These are phyloP conservation scores for Avahi laniger DNA, from an alignment of 2,797 vertebrate genomes.

Conservation along the genomic window DNA sequence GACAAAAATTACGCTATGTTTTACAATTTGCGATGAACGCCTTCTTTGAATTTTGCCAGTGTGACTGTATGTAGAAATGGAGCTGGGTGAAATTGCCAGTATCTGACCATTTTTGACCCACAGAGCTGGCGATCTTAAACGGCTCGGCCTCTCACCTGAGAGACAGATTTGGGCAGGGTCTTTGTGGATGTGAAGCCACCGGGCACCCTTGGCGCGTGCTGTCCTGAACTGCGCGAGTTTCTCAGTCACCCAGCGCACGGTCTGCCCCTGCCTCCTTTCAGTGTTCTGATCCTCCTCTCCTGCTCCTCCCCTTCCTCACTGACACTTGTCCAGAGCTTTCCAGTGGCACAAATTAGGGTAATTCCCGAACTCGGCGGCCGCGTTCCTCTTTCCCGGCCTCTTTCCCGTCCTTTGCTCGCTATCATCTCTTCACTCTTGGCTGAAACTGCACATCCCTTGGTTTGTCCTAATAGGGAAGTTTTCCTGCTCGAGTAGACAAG, in stretches of 20 bases:
- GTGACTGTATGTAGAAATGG: fast-evolving
- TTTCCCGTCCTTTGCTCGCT: neutral
- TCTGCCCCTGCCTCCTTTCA: neutral
- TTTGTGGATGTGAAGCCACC: neutral
- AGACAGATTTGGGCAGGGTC: neutral
- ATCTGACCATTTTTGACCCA: neutral
- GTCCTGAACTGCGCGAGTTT: fast-evolving
- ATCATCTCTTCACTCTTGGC: neutral
- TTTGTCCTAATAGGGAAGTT: conserved; percentile 56
- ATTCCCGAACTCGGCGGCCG: neutral
- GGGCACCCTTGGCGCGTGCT: no score
- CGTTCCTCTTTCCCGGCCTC: neutral
- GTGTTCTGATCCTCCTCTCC: neutral
- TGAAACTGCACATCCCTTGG: neutral
- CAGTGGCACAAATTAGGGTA: neutral
- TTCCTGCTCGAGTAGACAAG: neutral
- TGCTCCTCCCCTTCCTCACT: neutral
- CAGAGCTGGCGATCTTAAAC: neutral
- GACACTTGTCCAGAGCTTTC: neutral
- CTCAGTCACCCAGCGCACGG: no score
- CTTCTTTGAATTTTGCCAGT: neutral
- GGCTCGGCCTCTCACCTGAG: neutral
- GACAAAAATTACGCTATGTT: fast-evolving
- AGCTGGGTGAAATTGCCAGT: fast-evolving
- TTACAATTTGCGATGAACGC: fast-evolving